Conservation (phyloP, 2,888 invertebrate genomes). For the Drosophila algonquin region DNA sequence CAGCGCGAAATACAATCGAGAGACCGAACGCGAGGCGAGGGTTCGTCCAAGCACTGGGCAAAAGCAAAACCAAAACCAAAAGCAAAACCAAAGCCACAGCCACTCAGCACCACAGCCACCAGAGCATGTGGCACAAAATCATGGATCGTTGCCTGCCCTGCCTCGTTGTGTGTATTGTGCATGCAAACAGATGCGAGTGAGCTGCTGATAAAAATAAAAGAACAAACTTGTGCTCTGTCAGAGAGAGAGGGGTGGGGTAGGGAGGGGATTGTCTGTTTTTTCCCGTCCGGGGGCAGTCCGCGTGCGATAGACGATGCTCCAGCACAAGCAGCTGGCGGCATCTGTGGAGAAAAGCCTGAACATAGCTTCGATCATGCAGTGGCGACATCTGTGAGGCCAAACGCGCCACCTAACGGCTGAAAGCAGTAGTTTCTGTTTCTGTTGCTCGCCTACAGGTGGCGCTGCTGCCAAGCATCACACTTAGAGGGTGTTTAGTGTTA, state of each 20-base stretch:
- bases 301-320: not conserved
- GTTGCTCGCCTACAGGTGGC: too few relatives aligned
- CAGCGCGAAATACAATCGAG: slow-evolving; percentile 27
- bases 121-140: slow-evolving; percentile 33
- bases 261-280: not conserved
- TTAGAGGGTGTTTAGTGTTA: not conserved
- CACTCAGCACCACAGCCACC: slow-evolving; percentile 32
- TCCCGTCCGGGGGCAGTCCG: not conserved
- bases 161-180: too few relatives aligned
- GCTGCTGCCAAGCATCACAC: too few relatives aligned
- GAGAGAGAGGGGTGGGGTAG: not conserved
- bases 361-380: not conserved
- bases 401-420: too few relatives aligned
- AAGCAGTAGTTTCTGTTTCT: too few relatives aligned
- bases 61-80: slow-evolving; percentile 21
- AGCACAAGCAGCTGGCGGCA: not conserved
- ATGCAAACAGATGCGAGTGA: slow-evolving; percentile 5
- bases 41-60: not conserved
- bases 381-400: not conserved
- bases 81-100: slow-evolving; percentile 30
- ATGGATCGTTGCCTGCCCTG: slow-evolving; percentile 12
- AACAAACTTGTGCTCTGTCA: not conserved
- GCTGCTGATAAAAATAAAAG: slow-evolving; percentile 29
- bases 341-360: not conserved
- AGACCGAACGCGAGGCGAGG: slow-evolving; percentile 3